A percentile compares a stretch with the other conserved stretches of the same genome.
These are phyloP conservation scores for Anhinga anhinga DNA, from an alignment of 2,113 vertebrate genomes.

Conservation along the genomic window DNA sequence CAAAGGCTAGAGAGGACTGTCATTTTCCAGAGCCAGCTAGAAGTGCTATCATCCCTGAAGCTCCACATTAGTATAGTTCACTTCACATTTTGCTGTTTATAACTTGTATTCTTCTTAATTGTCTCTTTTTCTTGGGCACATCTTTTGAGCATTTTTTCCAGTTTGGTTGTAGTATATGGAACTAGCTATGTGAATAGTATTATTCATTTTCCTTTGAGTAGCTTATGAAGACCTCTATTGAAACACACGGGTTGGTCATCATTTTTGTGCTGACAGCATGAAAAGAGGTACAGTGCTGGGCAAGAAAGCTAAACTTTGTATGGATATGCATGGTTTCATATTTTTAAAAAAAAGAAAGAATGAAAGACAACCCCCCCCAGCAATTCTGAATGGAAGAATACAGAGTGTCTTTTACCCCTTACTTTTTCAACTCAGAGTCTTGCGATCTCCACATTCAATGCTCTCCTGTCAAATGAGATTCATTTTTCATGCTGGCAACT, in stretches of 20 bases:
- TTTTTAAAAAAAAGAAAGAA: background rate
- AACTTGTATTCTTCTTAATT: background rate
- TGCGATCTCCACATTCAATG: background rate
- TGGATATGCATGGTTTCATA: background rate
- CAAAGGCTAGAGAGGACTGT: background rate
- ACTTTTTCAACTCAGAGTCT: background rate
- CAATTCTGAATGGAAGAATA: background rate
- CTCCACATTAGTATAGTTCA: background rate
- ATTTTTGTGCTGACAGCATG: conserved; percentile 7
- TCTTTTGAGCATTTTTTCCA: background rate
- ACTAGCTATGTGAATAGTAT: background rate
- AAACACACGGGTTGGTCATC: background rate
- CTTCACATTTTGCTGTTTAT: background rate
- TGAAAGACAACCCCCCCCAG: background rate
- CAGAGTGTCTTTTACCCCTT: background rate
- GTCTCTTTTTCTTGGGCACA: background rate
- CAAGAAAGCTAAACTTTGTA: conserved; percentile 32
- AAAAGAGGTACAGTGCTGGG: conserved; percentile 22
- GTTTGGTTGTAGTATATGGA: background rate
- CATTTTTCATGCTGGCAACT: background rate
- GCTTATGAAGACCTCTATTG: conserved; percentile 46
- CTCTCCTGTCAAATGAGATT: background rate
- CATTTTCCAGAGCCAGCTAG: background rate
- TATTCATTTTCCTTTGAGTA: conserved; percentile 8
- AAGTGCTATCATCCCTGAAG: background rate